Base-by-base conservation (phyloP, 2,113 vertebrate species). In the Anhinga rufa region DNA sequence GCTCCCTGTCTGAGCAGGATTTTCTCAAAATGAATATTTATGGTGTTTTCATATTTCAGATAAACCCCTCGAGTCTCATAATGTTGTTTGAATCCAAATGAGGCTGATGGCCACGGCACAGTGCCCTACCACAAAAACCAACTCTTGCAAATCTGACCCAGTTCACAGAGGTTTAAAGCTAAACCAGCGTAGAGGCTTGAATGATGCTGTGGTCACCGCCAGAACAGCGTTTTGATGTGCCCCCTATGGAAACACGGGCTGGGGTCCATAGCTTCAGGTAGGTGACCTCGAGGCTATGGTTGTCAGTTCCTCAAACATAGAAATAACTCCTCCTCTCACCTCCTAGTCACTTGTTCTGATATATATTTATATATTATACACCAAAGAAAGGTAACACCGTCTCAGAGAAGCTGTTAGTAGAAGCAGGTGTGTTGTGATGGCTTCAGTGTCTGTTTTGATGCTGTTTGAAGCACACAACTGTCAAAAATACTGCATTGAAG, bases 31-130 rank as follows among this genome's bases (percentile, higher is more conserved):
- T 93, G 48, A 93, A 36, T 97, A 93, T 96, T 96, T 92, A 94
- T 97, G 81, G 61, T 91, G 77, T 93, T 95, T 94, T 91, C 85
- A 76, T 93, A 92, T 94, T 97, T 97, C 93, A 92, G 90, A 88
- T 96, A 87, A 93, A 85, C 82, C 93, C 77, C 93, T 90, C 0
- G 82, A 93, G 93, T 61, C 91, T 90, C 82, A 54, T 94, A 93
- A 92, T 34, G 87, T 24, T 86, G 90, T 87, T 90, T 78, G 94
- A 97, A 92, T 91, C 82, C 61, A 89, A 93, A 92, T 90, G 93
- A 96, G 82, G 82, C 86, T 93, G 94, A 92, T 94, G 90, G 86
- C 83, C 24, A 1, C 14, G 34, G 87, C 93, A 72, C 48, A 13
- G 76, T 75, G 94, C 94, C 92, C 87, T 72, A 71, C 93, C 94